Base-by-base conservation (phyloP, 2,888 invertebrate species). In the Cantharis lateralis region DNA sequence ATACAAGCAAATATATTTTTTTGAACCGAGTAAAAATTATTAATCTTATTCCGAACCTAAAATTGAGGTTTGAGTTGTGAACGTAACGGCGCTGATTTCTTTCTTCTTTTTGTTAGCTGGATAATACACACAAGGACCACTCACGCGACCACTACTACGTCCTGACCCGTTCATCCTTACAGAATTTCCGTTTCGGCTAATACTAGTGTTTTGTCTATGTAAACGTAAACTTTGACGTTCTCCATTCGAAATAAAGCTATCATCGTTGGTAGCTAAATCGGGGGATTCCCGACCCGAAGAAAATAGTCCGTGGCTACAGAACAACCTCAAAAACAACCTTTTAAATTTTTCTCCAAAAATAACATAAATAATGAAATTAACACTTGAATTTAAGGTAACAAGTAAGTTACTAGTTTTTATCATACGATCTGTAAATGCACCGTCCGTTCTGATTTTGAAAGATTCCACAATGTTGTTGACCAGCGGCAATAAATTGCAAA, bases 301-400 rank as follows among this genome's bases (percentile, higher is more conserved):
- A 78, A 89, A 87, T 74, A 90, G 83, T 15, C 89, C 89, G 68
- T 91, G 89, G 82, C 92, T 93, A 88, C 95, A 95, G 89, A 95
- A 95, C 88, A 95, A 91, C 88, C 93, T 90, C 82, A 95, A 89
- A 88, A 97, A 96, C 81, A 97, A 92, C 79, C 95, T 91, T 87
- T 96, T 95, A 89, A 98, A 98, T 88, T 98, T 98, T 87, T 98
- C 96, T 1, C 98, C 98, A 88, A 98, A 98, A 81, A 98, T 98
- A 81, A 98, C 98, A 90, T 99, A 99, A 84, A 99, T 97, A 81
- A 99, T 93, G 88, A 99, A 98, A 89, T 99, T 99, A 79, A 98
- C 96, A 86, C 98, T 97, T 85, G 98, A 98, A 90, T 99, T 99
- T 87, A 98, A 93, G 80, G 97, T 98, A 75, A 99, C 98, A 80